Conservation (phyloP, 2,888 invertebrate genomes). For the Nipponacmea schrenckii region DNA sequence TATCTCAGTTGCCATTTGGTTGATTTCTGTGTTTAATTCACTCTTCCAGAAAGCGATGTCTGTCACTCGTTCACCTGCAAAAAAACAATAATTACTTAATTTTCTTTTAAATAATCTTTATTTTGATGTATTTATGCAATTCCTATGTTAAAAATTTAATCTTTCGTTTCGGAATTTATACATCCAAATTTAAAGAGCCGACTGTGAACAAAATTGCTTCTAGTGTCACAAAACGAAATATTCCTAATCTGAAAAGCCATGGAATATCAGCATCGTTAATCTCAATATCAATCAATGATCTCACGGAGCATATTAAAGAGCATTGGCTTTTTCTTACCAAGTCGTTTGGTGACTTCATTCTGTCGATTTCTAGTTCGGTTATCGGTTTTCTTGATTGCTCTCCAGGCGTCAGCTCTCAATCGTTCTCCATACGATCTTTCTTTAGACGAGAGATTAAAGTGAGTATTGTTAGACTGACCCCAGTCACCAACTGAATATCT, state of each 20-base stretch:
- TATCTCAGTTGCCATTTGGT: slow-evolving; percentile 80
- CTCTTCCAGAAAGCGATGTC: slow-evolving; percentile 58
- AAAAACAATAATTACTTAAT: not conserved
- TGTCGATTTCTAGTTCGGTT: slow-evolving; percentile 63
- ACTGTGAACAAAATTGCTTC: too few species aligned
- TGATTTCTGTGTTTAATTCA: slow-evolving; percentile 83
- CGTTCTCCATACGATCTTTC: slow-evolving; percentile 75
- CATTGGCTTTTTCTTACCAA: slow-evolving; percentile 72
- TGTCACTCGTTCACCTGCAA: slow-evolving; percentile 51
- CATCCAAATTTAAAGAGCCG: too few species aligned
- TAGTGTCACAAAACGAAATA: too few species aligned
- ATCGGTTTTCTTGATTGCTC: slow-evolving; percentile 67
- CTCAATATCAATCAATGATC: not conserved
- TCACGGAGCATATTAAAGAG: not conserved
- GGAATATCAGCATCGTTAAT: too few species aligned
- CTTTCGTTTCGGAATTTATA: too few species aligned
- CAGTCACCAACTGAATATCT: slow-evolving; percentile 88
- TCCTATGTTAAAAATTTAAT: too few species aligned
- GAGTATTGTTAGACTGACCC: slow-evolving; percentile 81
- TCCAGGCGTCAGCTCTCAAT: slow-evolving; percentile 61
- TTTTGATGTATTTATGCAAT: too few species aligned
- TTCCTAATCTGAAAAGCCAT: too few species aligned
- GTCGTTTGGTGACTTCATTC: slow-evolving; percentile 83
- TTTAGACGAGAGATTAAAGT: slow-evolving; percentile 87
- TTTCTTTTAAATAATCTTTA: too few species aligned